Percentiles rank a stretch among this genome's conserved stretches.
phyloP scores from a whole-genome alignment of 2,797 vertebrate species.

The Limnodromus scolopaceus region DNA sequence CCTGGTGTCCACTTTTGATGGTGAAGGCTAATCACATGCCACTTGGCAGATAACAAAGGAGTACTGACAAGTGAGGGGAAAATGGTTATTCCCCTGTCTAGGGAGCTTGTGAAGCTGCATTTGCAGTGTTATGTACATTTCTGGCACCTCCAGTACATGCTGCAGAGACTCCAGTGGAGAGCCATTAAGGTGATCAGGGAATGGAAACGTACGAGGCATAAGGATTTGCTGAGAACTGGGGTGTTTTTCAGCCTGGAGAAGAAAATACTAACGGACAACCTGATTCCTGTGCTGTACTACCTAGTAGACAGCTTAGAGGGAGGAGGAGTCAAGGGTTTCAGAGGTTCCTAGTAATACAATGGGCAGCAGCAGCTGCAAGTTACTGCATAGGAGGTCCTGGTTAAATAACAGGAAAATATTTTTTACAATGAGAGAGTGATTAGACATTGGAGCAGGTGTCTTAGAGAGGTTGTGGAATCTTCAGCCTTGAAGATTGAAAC shows the following conservation, averaged over 20 bases:
- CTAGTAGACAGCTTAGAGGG: background rate
- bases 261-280: background rate
- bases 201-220: background rate
- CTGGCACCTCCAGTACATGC: background rate
- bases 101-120: background rate
- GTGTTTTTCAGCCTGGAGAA: background rate
- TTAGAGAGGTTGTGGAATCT: background rate
- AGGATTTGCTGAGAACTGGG: background rate
- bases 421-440: background rate
- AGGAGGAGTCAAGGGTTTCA: background rate
- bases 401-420: background rate
- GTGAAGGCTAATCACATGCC: background rate
- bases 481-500: background rate
- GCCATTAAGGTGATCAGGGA: background rate
- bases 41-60: background rate
- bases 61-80: background rate
- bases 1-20: background rate
- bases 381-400: background rate
- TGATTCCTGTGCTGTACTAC: background rate
- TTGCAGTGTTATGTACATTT: background rate
- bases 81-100: background rate
- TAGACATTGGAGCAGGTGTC: background rate
- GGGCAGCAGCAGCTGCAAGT: background rate
- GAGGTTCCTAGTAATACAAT: background rate
- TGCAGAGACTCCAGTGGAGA: background rate